Evolutionary conservation across 2,888 invertebrate genomes (phyloP).

Genomic region (Ophion ventricosus): DNA sequence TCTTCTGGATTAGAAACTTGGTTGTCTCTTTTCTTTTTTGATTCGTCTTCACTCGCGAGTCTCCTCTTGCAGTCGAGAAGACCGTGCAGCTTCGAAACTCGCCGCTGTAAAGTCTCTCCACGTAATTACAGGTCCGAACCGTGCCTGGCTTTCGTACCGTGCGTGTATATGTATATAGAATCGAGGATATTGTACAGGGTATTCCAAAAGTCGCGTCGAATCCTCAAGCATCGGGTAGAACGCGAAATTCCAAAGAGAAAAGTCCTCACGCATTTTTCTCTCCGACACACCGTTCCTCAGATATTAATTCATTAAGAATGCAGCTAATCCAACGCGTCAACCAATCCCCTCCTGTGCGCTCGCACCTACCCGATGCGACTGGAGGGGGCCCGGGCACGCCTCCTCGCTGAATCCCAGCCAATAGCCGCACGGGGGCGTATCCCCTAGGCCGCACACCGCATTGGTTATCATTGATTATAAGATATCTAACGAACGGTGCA

Average conservation of each 20-base stretch:
- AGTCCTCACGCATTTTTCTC: neutral
- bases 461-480: neutral
- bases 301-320: neutral
- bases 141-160: constrained; percentile 22
- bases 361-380: too few species aligned
- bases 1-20: constrained; percentile 51
- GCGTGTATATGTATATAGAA: constrained; percentile 2
- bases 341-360: too few species aligned
- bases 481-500: neutral
- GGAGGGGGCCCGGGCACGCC: too few species aligned
- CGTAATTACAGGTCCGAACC: constrained; percentile 60
- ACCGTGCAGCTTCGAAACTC: constrained; percentile 53
- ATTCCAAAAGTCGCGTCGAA: neutral
- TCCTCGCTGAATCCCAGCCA: too few species aligned
- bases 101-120: constrained; percentile 38
- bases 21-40: constrained; percentile 1
- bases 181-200: neutral
- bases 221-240: neutral
- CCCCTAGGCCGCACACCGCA: too few species aligned
- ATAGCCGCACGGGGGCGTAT: too few species aligned
- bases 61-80: constrained; percentile 18
- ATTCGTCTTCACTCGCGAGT: constrained; percentile 10
- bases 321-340: neutral
- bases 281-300: too few species aligned
- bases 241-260: neutral